Evolutionary conservation across 2,888 invertebrate species (phyloP), one percentile per base, ranked within the genome.

Genomic region (Leptopilina syphax): DNA sequence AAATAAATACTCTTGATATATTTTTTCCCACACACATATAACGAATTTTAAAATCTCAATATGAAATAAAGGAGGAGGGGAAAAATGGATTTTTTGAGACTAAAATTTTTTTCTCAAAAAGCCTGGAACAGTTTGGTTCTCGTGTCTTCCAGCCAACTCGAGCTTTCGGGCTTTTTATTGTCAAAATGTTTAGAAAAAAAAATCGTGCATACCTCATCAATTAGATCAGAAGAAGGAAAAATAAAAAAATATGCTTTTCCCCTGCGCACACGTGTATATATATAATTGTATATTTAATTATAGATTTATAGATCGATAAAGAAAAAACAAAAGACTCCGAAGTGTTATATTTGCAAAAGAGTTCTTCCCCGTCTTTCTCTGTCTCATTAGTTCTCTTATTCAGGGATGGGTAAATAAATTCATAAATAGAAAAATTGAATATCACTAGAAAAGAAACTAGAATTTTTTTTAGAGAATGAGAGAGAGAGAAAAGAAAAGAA

Each of bases 201-300:
- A 70, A 70, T 27, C 34, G 13, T 73, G 54, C 54, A 73, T 73
- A 54, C 70, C 54, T 73, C 13, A 27, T 70, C 10, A 34, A 34
- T 54, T 54, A 54, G 54, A 24, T 50, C 50, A 12, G 57, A 54
- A 50, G 50, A 50, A 10, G 10, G 9, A 50, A 10, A 50, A 50
- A 50, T 1, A 68, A 24, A 47, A 47, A 67, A 44, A 47, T 67
- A 73, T 57, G 50, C 34, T 57, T 63, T 73, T 34, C 73, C 54
- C 57, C 34, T 73, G 57, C 73, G 73, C 57, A 73, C 73, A 60
- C 73, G 73, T 73, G 73, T 73, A 73, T 73, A 73, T 73, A 73
- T 57, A 57, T 73, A 60, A 54, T 54, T 73, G 54, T 73, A 73
- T 73, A 57, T 57, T 73, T 73, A 63, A 73, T 73, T 73, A 10